Evolutionary conservation across 2,888 invertebrate genomes (phyloP).

Genomic region (Sesia apiformis): DNA sequence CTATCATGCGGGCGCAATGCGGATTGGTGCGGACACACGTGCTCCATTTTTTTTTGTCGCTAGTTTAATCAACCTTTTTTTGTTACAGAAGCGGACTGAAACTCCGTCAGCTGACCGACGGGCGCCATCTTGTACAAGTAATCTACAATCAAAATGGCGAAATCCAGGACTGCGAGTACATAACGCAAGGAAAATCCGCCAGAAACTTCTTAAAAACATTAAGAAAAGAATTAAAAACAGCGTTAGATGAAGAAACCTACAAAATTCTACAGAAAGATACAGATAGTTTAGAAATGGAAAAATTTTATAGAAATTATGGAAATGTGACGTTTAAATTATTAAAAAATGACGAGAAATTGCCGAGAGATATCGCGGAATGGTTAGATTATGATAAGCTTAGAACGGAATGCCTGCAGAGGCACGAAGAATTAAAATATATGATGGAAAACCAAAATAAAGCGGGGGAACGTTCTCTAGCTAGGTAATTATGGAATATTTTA

Average conservation of each 20-base stretch:
- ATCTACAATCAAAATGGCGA: conserved; percentile 77
- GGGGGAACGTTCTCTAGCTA: conserved; percentile 36
- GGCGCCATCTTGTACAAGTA: conserved; percentile 79
- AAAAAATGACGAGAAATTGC: conserved; percentile 57
- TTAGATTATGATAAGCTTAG: conserved; percentile 75
- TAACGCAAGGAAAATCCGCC: conserved; percentile 69
- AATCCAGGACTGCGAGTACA: conserved; percentile 80
- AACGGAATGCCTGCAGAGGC: conserved; percentile 65
- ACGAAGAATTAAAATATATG: conserved; percentile 52
- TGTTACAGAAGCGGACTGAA: conserved; percentile 71
- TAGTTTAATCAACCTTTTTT: conserved; percentile 10
- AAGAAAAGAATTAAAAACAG: conserved; percentile 69
- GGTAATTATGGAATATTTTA: conserved; percentile 29
- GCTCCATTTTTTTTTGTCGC: not conserved
- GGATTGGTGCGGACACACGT: not conserved
- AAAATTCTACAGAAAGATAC: conserved; percentile 34
- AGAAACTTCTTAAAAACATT: conserved; percentile 75
- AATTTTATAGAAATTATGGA: conserved; percentile 52
- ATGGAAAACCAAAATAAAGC: conserved; percentile 46
- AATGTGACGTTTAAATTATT: conserved; percentile 74
- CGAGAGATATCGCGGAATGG: conserved; percentile 68
- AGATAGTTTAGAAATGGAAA: conserved; percentile 31
- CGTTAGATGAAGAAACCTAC: conserved; percentile 49
- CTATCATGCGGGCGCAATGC: too few species aligned
- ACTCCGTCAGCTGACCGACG: conserved; percentile 80